phyloP scores from a whole-genome alignment of 2,888 invertebrate genomes.

The Sesamia inferens region DNA sequence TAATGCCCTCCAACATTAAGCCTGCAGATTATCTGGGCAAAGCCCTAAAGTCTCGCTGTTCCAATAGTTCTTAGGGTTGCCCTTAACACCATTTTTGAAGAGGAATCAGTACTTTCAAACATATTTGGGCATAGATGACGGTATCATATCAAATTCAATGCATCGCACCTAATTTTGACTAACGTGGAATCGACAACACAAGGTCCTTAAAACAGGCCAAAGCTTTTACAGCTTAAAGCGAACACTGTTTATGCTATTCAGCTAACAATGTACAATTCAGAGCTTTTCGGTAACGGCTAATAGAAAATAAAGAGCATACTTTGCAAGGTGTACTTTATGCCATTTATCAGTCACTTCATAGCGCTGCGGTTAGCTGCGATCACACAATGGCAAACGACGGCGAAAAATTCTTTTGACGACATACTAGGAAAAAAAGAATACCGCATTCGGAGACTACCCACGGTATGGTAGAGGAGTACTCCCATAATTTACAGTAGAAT shows the following conservation, averaged over 20 bases:
- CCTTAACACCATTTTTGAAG: not conserved
- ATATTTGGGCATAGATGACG: not conserved
- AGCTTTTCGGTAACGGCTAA: constrained; percentile 56
- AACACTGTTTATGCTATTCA: constrained; percentile 40
- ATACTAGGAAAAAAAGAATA: constrained; percentile 42
- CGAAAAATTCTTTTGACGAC: constrained; percentile 58
- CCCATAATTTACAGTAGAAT: constrained; percentile 39
- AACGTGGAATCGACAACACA: constrained; percentile 20
- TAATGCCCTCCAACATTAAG: constrained; percentile 78
- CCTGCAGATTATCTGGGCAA: constrained; percentile 75
- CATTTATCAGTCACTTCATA: constrained; percentile 49
- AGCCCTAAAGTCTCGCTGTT: constrained; percentile 70
- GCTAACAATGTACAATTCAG: constrained; percentile 41
- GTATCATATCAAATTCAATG: not conserved
- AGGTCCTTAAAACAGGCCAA: constrained; percentile 16
- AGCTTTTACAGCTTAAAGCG: constrained; percentile 3
- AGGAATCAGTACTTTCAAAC: not conserved
- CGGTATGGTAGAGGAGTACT: no score
- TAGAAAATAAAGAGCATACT: constrained; percentile 64
- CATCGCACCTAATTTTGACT: constrained; percentile 4
- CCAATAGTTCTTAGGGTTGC: constrained; percentile 56
- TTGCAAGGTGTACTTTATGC: constrained; percentile 62
- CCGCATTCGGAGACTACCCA: constrained; percentile 15
- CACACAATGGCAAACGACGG: constrained; percentile 43
- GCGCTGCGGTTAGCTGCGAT: constrained; percentile 61